These are phyloP conservation scores for Ursus arctos DNA, from an alignment of 2,113 vertebrate species.

Conservation along the genomic window DNA sequence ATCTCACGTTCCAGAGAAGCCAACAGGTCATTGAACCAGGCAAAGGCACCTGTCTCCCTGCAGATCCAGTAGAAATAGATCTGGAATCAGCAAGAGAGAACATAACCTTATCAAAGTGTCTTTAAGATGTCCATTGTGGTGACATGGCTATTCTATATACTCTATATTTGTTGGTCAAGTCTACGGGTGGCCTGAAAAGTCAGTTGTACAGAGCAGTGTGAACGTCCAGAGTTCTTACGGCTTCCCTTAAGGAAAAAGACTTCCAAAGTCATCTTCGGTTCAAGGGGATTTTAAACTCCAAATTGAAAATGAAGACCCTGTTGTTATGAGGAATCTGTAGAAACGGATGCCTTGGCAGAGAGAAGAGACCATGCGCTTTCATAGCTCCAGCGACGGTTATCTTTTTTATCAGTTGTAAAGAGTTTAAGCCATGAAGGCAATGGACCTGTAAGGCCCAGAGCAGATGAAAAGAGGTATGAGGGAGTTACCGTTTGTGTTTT, in stretches of 20 bases:
- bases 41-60: constrained; percentile 94
- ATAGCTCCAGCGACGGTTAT: not conserved
- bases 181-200: not conserved
- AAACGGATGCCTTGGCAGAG: not conserved
- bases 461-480: not conserved
- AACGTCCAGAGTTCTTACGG: constrained; percentile 5
- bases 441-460: not conserved
- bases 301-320: constrained; percentile 33
- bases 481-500: constrained; percentile 92
- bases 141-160: not conserved
- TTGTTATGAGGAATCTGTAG: not conserved
- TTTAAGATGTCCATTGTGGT: not conserved
- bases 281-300: constrained; percentile 42
- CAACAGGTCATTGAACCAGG: constrained; percentile 95
- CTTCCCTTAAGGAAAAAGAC: not conserved
- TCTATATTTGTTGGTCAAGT: not conserved
- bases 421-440: not conserved
- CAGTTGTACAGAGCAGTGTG: not conserved
- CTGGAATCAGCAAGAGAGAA: constrained; percentile 83
- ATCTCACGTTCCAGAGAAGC: constrained; percentile 94
- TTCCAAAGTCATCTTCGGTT: not conserved
- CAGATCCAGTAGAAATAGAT: constrained; percentile 98
- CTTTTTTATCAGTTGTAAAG: not conserved
- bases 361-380: not conserved
- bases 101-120: not conserved